phyloP scores from a whole-genome alignment of 2,797 vertebrate species.

The Acanthiza pusilla region DNA sequence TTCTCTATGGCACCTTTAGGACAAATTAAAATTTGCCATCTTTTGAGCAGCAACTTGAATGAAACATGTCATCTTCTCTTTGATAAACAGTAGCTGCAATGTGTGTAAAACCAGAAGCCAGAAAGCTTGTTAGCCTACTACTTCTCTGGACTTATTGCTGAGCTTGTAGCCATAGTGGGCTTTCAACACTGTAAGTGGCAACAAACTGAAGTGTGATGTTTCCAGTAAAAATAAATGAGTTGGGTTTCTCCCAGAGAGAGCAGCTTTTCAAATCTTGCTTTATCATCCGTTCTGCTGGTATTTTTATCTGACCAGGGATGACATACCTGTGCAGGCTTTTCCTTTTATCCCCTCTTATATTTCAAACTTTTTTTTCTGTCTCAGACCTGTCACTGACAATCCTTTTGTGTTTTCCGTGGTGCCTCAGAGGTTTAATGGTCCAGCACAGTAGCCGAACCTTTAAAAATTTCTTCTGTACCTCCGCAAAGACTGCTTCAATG shows the following conservation, averaged over 20 bases:
- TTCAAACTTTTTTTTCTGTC: slow-evolving; percentile 62
- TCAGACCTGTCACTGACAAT: slow-evolving; percentile 42
- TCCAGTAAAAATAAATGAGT: neutral
- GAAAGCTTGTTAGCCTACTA: neutral
- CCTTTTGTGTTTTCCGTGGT: slow-evolving; percentile 50
- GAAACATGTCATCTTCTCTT: neutral
- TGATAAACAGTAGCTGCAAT: neutral
- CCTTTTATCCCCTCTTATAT: slow-evolving; percentile 55
- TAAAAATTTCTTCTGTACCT: slow-evolving; percentile 21
- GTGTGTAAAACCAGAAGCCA: neutral
- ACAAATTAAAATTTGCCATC: slow-evolving; percentile 24
- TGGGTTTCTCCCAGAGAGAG: neutral
- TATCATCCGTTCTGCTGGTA: neutral
- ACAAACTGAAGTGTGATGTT: neutral
- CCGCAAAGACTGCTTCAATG: neutral
- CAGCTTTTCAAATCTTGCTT: slow-evolving; percentile 22
- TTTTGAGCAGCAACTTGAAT: slow-evolving; percentile 19
- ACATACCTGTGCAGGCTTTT: slow-evolving; percentile 31
- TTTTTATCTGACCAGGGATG: slow-evolving; percentile 44
- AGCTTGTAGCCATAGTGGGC: neutral
- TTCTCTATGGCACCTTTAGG: neutral
- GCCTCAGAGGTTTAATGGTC: slow-evolving; percentile 55
- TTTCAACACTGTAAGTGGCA: neutral
- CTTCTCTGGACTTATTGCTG: neutral
- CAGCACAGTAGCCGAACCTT: slow-evolving; percentile 5